A percentile compares a stretch with the other conserved stretches of the same genome.
Conservation (phyloP, 2,888 invertebrate genomes). For the Tachina fera region DNA sequence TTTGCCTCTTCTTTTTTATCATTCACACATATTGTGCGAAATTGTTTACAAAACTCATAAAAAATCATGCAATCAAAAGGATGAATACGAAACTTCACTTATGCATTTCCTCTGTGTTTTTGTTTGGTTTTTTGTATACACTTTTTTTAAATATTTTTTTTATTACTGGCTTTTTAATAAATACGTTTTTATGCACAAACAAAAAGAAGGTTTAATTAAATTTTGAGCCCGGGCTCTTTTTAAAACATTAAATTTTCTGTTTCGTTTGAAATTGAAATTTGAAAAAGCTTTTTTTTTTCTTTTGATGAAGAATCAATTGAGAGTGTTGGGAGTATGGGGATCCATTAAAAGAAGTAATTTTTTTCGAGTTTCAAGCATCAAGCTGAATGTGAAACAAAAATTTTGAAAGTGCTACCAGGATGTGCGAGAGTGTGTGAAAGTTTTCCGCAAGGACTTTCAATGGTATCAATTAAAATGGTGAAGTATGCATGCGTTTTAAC, state of each 20-base stretch:
- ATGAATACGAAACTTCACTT: slow-evolving; percentile 59
- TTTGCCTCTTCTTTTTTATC: slow-evolving; percentile 6
- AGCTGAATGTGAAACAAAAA: slow-evolving; percentile 32
- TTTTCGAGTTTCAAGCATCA: background rate
- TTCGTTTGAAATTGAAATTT: slow-evolving; percentile 56
- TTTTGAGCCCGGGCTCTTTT: slow-evolving; percentile 61
- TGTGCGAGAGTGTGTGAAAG: slow-evolving; percentile 29
- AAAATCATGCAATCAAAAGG: slow-evolving; percentile 66
- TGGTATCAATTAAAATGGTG: slow-evolving; percentile 41
- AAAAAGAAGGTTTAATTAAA: slow-evolving; percentile 67
- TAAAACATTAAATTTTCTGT: slow-evolving; percentile 58
- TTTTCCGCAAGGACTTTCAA: slow-evolving; percentile 38
- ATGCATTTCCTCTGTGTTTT: slow-evolving; percentile 24
- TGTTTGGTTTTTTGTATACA: slow-evolving; percentile 18
- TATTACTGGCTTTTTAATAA: slow-evolving; percentile 58
- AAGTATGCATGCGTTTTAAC: slow-evolving; percentile 7
- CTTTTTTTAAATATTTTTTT: slow-evolving; percentile 17
- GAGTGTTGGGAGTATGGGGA: slow-evolving; percentile 46
- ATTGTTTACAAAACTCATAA: slow-evolving; percentile 71
- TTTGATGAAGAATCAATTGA: too few relatives aligned
- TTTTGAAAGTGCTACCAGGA: slow-evolving; percentile 30
- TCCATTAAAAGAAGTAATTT: slow-evolving; percentile 42
- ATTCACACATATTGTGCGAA: slow-evolving; percentile 69
- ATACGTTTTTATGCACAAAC: slow-evolving; percentile 54
- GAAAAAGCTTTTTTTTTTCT: slow-evolving; percentile 49